Evolutionary conservation across 2,113 vertebrate genomes (phyloP), one percentile per base, ranked within the genome.

Genomic region (Buteo buteo): DNA sequence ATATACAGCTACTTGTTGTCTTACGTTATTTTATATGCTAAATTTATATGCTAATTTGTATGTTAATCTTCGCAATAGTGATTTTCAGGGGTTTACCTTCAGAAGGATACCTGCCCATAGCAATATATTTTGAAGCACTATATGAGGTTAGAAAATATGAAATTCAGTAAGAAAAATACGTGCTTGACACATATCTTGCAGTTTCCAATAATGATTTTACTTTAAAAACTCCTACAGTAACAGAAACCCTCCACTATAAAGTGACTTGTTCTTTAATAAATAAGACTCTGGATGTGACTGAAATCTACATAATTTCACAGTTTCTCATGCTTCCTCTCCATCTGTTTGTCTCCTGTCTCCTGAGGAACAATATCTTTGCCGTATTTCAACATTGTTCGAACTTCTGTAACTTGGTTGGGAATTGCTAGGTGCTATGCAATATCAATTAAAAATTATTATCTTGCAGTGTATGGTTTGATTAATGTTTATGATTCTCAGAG

Each of bases 371-470:
- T 28, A 89, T 65, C 29, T 88, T 79, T 76, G 61, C 81, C 66
- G 36, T 64, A 42, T 40, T 47, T 54, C 40, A 90, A 79, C 69
- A 45, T n/a, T 42, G 72, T 38, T 91, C 61, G 29, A 40, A 66
- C 18, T 74, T 78, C 40, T 49, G 16, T 71, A 82, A 78, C 40
- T 78, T 91, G 65, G 17, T 26, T 71, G 72, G 59, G 77, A 78
- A 70, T 77, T 88, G 16, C 36, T 85, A 77, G 59, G 32, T 94
- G 47, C 13, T 76, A 69, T 72, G 34, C 21, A 86, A 47, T 87
- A 85, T 57, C 65, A 91, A 57, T 93, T 95, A 86, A 88, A 92
- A 86, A 76, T 82, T 64, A 79, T 72, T 94, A 81, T 61, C 73
- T 92, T 69, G 28, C 55, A 62, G 22, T 70, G 31, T 59, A 45